Conservation (phyloP, 37 sponge, comb jelly and placozoan genomes). For the Geodia barretti region DNA sequence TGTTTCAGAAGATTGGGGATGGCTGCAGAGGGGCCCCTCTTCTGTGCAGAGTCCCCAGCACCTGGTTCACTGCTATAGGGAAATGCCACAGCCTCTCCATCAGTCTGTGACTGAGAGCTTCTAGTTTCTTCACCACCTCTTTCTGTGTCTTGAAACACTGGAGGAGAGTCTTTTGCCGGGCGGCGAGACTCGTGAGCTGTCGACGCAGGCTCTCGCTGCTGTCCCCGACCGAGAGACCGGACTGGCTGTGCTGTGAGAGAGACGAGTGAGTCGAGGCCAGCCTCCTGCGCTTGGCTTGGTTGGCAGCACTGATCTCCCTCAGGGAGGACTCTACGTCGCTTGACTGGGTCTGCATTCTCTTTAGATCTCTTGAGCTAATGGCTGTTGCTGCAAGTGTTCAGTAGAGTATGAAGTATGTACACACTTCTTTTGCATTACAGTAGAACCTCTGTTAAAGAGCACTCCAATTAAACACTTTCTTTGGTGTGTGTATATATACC, state of each 20-base stretch:
- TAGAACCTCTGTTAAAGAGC: no score
- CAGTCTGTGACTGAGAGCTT: neutral
- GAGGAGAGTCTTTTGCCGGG: slow-evolving; percentile 35
- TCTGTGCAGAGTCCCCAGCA: neutral
- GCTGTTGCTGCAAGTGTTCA: no score
- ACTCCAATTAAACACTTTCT: no score
- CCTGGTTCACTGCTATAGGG: neutral
- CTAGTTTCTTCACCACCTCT: slow-evolving; percentile 26
- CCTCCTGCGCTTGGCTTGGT: slow-evolving; percentile 43
- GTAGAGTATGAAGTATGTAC: no score
- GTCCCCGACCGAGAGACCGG: neutral
- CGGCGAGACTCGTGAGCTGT: slow-evolving; percentile 21
- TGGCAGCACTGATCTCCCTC: slow-evolving; percentile 7
- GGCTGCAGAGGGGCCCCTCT: neutral
- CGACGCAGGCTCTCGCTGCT: slow-evolving; percentile 10
- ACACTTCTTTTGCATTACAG: no score
- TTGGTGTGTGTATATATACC: no score
- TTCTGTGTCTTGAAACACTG: slow-evolving; percentile 55
- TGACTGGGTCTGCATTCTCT: neutral
- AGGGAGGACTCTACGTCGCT: slow-evolving; percentile 15
- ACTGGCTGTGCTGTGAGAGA: neutral
- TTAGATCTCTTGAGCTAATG: neutral
- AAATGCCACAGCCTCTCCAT: neutral
- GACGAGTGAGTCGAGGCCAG: slow-evolving; percentile 3
- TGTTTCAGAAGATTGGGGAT: neutral